Evolutionary conservation across 2,113 vertebrate species (phyloP).

Genomic region (Agapornis roseicollis): DNA sequence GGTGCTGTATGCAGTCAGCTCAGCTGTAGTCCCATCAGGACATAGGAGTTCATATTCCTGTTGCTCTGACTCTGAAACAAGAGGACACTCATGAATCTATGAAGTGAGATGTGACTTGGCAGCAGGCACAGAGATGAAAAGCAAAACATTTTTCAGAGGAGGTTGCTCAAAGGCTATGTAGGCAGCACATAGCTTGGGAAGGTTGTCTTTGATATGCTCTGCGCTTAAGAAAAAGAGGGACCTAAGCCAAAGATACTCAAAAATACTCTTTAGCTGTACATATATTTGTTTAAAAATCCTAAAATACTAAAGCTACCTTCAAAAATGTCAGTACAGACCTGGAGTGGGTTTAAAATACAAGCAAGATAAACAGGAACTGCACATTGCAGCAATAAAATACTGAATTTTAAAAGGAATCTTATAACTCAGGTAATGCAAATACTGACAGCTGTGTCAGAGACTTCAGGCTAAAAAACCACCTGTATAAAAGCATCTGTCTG

Average conservation of each 20-base stretch:
- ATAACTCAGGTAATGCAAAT: background rate
- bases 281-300: background rate
- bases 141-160: background rate
- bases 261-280: background rate
- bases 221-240: background rate
- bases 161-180: background rate
- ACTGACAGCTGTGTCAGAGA: background rate
- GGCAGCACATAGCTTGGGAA: background rate
- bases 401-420: background rate
- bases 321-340: background rate
- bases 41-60: slow-evolving; percentile 81
- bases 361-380: background rate
- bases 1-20: slow-evolving; percentile 73
- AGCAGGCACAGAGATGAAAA: background rate
- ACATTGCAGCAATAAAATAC: background rate
- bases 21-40: slow-evolving; percentile 80
- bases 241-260: background rate
- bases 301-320: background rate
- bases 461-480: background rate
- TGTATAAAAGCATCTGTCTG: background rate
- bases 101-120: background rate
- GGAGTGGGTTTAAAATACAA: background rate
- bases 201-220: background rate
- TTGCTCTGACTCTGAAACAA: slow-evolving; percentile 72
- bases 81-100: background rate